Conservation (phyloP, 2,797 vertebrate genomes). For the Champsocephalus gunnari region DNA sequence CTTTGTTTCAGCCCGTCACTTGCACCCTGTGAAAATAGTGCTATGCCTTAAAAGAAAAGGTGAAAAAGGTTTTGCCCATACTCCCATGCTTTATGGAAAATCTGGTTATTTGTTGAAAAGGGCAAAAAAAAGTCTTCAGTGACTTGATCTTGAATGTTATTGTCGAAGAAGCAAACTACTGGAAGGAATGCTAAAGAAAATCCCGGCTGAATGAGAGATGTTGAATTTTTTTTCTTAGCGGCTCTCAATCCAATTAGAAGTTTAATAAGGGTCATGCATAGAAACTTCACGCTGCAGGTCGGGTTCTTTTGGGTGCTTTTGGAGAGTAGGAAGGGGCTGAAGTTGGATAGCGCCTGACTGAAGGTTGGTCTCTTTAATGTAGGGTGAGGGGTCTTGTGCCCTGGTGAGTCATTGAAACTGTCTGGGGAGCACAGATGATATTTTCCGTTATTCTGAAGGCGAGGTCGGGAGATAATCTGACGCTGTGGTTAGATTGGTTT, state of each 20-base stretch:
- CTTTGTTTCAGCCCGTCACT: constrained; percentile 88
- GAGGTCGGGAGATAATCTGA: constrained; percentile 59
- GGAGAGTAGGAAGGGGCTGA: constrained; percentile 68
- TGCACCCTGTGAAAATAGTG: constrained; percentile 89
- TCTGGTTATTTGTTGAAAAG: constrained; percentile 66
- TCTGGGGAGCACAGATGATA: constrained; percentile 68
- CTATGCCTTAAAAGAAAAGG: constrained; percentile 85
- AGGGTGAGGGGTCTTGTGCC: constrained; percentile 78
- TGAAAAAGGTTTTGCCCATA: constrained; percentile 70
- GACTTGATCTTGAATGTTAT: constrained; percentile 75
- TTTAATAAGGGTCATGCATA: constrained; percentile 95
- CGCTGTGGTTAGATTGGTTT: constrained; percentile 71
- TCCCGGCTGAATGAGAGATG: constrained; percentile 85
- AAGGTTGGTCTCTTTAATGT: constrained; percentile 73
- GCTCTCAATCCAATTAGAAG: constrained; percentile 94
- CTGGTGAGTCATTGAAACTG: constrained; percentile 71
- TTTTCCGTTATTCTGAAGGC: constrained; percentile 59
- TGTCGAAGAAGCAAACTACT: constrained; percentile 76
- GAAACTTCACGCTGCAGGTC: constrained; percentile 92
- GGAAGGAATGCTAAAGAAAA: constrained; percentile 79
- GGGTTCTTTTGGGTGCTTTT: constrained; percentile 63
- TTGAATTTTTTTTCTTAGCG: constrained; percentile 84
- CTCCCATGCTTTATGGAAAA: constrained; percentile 65
- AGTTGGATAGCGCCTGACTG: constrained; percentile 71
- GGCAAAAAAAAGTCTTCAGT: constrained; percentile 61